Conservation (phyloP, 2,113 vertebrate species). For the Brachypteracias leptosomus region DNA sequence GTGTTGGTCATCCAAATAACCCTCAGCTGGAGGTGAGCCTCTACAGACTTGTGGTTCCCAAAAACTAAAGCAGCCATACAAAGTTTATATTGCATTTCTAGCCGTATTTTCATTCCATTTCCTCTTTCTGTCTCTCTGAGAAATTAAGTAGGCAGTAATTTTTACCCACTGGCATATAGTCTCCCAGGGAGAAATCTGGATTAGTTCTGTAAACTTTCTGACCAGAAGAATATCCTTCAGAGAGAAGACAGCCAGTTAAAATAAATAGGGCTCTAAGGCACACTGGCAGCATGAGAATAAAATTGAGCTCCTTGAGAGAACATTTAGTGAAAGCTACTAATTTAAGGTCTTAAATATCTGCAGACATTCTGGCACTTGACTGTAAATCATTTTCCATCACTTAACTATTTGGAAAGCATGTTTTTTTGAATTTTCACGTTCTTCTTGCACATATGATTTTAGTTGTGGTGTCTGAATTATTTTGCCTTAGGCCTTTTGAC, state of each 20-base stretch:
- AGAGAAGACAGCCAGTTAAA: conserved; percentile 24
- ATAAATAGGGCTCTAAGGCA: conserved; percentile 1
- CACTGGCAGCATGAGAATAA: neutral
- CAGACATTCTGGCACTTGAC: neutral
- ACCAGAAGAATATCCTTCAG: neutral
- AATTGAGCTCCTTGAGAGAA: neutral
- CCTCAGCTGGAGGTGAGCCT: neutral
- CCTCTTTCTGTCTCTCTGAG: neutral
- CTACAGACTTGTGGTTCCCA: neutral
- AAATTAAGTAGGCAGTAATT: neutral
- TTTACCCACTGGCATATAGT: neutral
- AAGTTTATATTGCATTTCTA: neutral
- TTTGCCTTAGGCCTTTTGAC: neutral
- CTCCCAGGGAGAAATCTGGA: neutral
- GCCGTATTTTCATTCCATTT: neutral
- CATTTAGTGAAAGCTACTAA: neutral
- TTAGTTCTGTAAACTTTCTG: neutral
- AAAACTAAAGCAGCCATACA: neutral
- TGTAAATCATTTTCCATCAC: neutral
- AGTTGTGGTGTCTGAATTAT: neutral
- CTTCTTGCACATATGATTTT: neutral
- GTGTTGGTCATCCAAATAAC: neutral
- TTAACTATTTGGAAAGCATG: neutral
- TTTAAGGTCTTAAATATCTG: neutral
- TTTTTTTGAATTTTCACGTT: neutral